phyloP scores from a whole-genome alignment of 2,888 invertebrate genomes.

The Phlogophora meticulosa region DNA sequence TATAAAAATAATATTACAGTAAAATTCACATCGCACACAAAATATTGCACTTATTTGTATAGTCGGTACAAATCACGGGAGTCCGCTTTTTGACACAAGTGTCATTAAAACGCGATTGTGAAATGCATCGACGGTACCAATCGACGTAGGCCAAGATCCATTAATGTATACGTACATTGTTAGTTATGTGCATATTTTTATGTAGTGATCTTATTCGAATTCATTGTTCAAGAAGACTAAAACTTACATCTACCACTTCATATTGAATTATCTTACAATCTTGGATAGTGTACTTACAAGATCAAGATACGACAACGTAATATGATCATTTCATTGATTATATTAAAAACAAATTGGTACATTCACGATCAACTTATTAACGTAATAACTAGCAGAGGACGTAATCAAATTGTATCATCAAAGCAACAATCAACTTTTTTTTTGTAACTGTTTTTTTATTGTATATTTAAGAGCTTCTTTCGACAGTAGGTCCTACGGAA shows the following conservation, averaged over 20 bases:
- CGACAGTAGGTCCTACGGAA: background rate
- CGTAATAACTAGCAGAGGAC: background rate
- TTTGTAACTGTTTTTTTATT: background rate
- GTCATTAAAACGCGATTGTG: background rate
- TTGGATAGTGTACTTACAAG: conserved; percentile 29
- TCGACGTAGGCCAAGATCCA: conserved; percentile 16
- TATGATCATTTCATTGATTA: conserved; percentile 21
- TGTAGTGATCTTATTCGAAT: conserved; percentile 28
- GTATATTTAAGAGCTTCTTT: background rate
- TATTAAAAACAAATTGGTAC: conserved; percentile 28
- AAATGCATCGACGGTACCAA: conserved; percentile 10
- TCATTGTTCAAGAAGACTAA: conserved; percentile 79
- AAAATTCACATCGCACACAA: conserved; percentile 45
- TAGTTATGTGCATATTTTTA: conserved; percentile 33
- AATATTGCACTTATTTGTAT: conserved; percentile 53
- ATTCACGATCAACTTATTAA: conserved; percentile 18
- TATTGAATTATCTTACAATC: conserved; percentile 72
- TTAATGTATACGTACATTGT: conserved; percentile 12
- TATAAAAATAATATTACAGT: conserved; percentile 54
- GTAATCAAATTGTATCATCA: background rate
- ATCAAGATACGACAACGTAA: conserved; percentile 27
- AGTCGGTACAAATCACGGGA: background rate
- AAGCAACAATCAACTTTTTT: conserved; percentile 5
- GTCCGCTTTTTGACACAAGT: background rate
- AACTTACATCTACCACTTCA: conserved; percentile 71